Conservation (phyloP, 2,888 invertebrate genomes). For the Lasius fuliginosus region DNA sequence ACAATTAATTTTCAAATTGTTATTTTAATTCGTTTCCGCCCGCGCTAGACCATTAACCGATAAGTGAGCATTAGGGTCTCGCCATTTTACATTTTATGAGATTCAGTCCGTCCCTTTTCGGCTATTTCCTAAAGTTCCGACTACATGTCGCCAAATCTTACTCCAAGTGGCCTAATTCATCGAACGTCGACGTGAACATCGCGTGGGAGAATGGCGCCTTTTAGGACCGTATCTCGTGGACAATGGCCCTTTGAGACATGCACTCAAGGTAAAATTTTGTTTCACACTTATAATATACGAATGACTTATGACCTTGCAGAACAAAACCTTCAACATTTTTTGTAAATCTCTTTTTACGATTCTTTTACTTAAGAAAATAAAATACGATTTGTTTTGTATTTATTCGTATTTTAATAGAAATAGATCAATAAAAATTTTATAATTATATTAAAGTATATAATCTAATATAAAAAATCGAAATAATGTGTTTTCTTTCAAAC, state of each 20-base stretch:
- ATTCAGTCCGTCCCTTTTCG: constrained; percentile 56
- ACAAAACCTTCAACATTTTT: constrained; percentile 1
- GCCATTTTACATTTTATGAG: constrained; percentile 55
- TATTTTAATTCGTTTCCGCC: constrained; percentile 62
- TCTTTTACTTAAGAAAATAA: neutral
- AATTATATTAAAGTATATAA: neutral
- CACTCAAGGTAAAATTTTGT: neutral
- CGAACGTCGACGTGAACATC: constrained; percentile 50
- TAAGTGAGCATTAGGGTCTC: constrained; percentile 37
- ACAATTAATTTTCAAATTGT: neutral
- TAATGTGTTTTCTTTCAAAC: neutral
- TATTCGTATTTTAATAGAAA: neutral
- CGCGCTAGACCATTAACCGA: constrained; percentile 52
- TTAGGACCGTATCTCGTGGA: constrained; percentile 52
- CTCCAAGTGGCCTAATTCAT: constrained; percentile 61
- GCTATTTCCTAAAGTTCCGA: constrained; percentile 68
- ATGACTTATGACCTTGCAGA: neutral
- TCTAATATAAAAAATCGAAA: neutral
- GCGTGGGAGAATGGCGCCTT: constrained; percentile 65
- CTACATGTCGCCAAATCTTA: constrained; percentile 74
- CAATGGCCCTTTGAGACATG: constrained; percentile 23
- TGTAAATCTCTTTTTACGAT: neutral
- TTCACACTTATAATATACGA: constrained; percentile 36
- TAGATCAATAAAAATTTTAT: neutral
- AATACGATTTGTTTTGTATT: neutral